A percentile compares a stretch with the other conserved stretches of the same genome.
Conservation (phyloP, 1,140 invertebrate species). For the Dendroctonus valens region DNA sequence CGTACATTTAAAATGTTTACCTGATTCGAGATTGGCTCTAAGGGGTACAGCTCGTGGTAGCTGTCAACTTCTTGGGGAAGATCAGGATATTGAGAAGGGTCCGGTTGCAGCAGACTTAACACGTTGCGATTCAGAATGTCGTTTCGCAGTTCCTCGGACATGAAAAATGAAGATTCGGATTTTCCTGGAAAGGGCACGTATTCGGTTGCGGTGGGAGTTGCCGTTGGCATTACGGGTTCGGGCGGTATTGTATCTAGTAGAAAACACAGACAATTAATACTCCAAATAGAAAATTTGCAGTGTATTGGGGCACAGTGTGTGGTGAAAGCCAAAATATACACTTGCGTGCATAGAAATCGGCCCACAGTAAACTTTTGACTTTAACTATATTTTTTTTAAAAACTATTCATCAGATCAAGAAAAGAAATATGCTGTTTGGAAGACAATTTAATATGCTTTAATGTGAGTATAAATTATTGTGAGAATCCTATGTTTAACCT, state of each 20-base stretch:
- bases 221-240: neutral
- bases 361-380: too few species aligned
- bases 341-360: too few species aligned
- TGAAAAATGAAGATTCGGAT: conserved; percentile 65
- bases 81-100: conserved; percentile 62
- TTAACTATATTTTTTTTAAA: too few species aligned
- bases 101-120: conserved; percentile 68
- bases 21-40: conserved; percentile 65
- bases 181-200: conserved; percentile 64
- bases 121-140: conserved; percentile 78
- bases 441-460: too few species aligned
- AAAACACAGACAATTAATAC: too few species aligned
- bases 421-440: too few species aligned
- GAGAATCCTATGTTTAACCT: too few species aligned
- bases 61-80: conserved; percentile 84
- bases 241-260: neutral
- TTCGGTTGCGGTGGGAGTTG: conserved; percentile 38
- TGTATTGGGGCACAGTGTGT: too few species aligned
- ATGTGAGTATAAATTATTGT: too few species aligned
- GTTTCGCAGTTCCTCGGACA: conserved; percentile 71
- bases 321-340: too few species aligned
- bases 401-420: too few species aligned
- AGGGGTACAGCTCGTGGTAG: conserved; percentile 83
- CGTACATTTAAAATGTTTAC: conserved; percentile 11
- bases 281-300: too few species aligned